Evolutionary conservation across 2,888 invertebrate species (phyloP), one percentile per base, ranked within the genome.

Genomic region (Drosophila kanekoi): DNA sequence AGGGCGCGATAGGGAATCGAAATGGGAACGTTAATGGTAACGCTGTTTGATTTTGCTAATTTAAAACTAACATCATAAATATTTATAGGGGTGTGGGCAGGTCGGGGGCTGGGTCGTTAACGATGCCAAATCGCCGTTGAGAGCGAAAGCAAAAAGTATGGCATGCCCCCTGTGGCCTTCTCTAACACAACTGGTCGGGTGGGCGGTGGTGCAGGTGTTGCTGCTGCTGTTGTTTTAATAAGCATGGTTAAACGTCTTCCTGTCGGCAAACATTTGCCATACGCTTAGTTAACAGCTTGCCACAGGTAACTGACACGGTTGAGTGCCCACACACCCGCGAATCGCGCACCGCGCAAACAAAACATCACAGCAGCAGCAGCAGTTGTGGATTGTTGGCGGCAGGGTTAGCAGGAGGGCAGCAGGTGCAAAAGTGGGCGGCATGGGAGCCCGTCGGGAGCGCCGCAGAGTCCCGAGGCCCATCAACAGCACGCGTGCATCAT

Each of bases 211-310:
- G 10, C 20, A 9, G 53, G 57, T 49, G 61, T 41, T 49, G 35
- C 37, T 76, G 54, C 38, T 51, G 77, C 69, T 77, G 73, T 69
- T 66, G 76, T 79, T 79, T 72, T 75, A 72, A 79, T 81, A 81
- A 72, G 79, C 85, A 72, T 70, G 62, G 76, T 82, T 82, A 87
- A 84, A 81, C 78, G 86, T 82, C 83, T 82, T 82, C 72, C 85
- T 78, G 79, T 71, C 81, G 86, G 88, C 83, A 88, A 84, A 86
- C 83, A 88, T 88, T 84, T 88, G 78, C 83, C 75, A 67, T 86
- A 69, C 75, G 89, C 87, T 88, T 88, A 86, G 88, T 88, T 88
- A 88, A 88, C 83, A 83, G 88, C 87, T 78, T 87, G 87, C 82
- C 79, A 82, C 86, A 87, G 82, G 86, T 87, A 79, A 79, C 75